Evolutionary conservation across 2,888 invertebrate genomes (phyloP), one percentile per base, ranked within the genome.

Genomic region (Leucophenga maculata): DNA sequence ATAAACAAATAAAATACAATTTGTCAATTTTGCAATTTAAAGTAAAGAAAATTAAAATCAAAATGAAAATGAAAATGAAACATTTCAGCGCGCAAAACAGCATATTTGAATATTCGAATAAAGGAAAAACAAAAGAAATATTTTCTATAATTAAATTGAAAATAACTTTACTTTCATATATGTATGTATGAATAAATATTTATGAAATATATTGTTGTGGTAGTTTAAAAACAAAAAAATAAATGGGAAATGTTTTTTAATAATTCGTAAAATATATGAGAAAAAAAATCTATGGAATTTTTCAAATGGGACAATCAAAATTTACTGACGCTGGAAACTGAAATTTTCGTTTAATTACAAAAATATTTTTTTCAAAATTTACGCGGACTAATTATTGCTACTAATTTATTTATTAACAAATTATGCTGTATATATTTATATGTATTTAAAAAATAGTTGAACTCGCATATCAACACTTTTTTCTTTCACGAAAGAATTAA

Each of bases 291-390:
- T 39, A 11, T 11, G 26, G n/a, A 22, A 26, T n/a, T 14, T 64
- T 64, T 46, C 22, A 46, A 80, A 84, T 81, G 77, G 80, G 83
- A 83, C 83, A 83, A 83, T 83, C 83, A 83, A 85, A 83, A 84
- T 83, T 78, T 74, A 81, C 74, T 73, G 81, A 80, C 81, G 75
- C 22, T 22, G 9, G 4, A 26, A 3, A 26, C 4, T 26, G 26
- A 26, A n/a, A 26, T 26, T 54, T 54, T 54, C 16, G 6, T 54
- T 54, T 54, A 6, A 52, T 54, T 54, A 18, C 1, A 26, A 26
- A 44, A 14, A 13, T 18, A 11, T 16, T 48, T 13, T 48, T 48
- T 11, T 14, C 48, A 48, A 8, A 26, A 3, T 26, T 26, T 3
- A 26, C 2, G 3, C 1, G 16, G 16, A 48, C 14, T 48, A 48